Base-by-base conservation (phyloP, 2,113 vertebrate genomes). In the Gopherus flavomarginatus region DNA sequence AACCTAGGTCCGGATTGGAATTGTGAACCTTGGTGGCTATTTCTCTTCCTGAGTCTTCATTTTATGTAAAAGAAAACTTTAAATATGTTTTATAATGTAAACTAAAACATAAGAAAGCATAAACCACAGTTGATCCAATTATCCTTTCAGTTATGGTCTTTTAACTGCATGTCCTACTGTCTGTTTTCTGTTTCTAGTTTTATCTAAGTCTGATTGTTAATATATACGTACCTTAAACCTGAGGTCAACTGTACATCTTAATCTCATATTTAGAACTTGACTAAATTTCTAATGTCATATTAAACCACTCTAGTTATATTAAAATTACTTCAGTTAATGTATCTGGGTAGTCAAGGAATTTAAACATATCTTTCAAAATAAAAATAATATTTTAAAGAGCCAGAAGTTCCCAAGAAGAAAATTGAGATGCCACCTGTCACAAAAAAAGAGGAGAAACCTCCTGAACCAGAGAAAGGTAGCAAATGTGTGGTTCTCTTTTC, bases 401-500 rank as follows among this genome's bases (percentile, higher is more conserved):
- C 98, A 93, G 98, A 97, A 96, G 54, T 98, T 96, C 95, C 97
- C 86, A 98, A 97, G 53, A 98, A 98, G 98, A 96, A 98, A 96
- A 96, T 93, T 69, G 97, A 98, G 93, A 97, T 95, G 84, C 97
- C 98, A 81, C 84, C 88, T 83, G 90, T 98, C 80, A 83, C 84
- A 17, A 98, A 98, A 96, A 98, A 90, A 85, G 98, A 98, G 89
- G 98, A 94, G 90, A 98, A 97, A 84, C 88, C 9, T 91, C 98
- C 94, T 80, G 98, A 98, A 95, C 98, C 91, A 72, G 7, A 81
- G 69, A 98, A 98, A 99, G 98, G 98, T 99, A 98, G 19, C 22
- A 96, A 86, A 91, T 0, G 1, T 87, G 79, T 90, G 31, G 3
- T 86, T 53, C 11, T 97, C 10, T 85, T 92, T 96, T 95, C 83